phyloP scores from a whole-genome alignment of 2,113 vertebrate species.

The Pachypanchax playfairii region DNA sequence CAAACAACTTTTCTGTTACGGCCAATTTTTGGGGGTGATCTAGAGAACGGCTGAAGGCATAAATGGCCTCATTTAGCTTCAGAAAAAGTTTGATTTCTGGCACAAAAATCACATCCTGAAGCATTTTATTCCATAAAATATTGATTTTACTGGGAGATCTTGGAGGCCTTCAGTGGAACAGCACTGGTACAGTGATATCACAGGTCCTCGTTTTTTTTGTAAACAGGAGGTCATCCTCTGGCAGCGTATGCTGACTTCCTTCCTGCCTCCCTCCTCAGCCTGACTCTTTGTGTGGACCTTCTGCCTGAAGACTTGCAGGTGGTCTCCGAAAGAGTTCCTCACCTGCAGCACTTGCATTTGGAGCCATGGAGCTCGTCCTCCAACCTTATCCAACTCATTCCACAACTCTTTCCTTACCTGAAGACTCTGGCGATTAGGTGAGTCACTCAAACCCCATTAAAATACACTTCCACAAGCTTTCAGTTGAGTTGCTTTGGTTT shows the following conservation, averaged over 20 bases:
- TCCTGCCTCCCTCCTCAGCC: conserved; percentile 44
- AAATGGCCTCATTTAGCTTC: no score
- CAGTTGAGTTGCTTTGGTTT: neutral
- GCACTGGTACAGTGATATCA: no score
- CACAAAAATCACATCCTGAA: no score
- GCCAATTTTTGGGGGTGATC: no score
- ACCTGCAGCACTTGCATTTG: conserved; percentile 57
- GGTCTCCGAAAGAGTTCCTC: conserved; percentile 20
- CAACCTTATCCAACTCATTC: conserved; percentile 39
- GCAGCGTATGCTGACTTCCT: conserved; percentile 35
- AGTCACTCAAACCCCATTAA: neutral
- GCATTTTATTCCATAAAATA: no score
- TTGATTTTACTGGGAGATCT: no score
- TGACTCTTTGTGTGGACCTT: conserved; percentile 58
- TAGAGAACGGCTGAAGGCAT: no score
- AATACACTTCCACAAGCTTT: no score
- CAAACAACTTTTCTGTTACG: no score
- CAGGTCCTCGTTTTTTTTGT: neutral
- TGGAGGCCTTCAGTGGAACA: no score
- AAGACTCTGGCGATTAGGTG: conserved; percentile 50
- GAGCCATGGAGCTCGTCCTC: conserved; percentile 62
- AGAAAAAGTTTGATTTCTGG: no score
- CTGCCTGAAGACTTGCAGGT: conserved; percentile 46
- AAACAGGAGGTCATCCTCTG: conserved; percentile 60
- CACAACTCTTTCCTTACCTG: conserved; percentile 57